A percentile compares a stretch with the other conserved stretches of the same genome.
These are phyloP conservation scores for Tillus elongatus DNA, from an alignment of 2,888 invertebrate genomes.

Conservation along the genomic window DNA sequence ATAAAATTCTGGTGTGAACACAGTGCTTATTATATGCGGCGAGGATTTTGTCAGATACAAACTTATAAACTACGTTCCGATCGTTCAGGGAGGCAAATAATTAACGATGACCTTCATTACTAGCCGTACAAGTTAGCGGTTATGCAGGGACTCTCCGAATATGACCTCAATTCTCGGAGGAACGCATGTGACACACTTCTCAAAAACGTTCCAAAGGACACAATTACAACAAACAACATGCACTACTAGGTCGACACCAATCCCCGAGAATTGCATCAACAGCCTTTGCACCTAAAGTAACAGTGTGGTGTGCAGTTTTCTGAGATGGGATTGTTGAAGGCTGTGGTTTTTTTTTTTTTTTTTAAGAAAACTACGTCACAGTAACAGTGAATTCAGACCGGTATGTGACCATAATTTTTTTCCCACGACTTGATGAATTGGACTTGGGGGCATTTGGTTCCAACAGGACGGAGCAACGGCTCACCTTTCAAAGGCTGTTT, in stretches of 20 bases:
- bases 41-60: too few species aligned
- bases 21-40: too few species aligned
- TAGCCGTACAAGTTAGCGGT: too few species aligned
- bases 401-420: not conserved
- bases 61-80: too few species aligned
- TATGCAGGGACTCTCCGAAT: too few species aligned
- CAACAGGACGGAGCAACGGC: too few species aligned
- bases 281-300: conserved; percentile 2
- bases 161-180: not conserved
- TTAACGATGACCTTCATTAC: not conserved
- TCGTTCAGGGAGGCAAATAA: not conserved
- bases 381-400: conserved; percentile 4
- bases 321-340: too few species aligned
- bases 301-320: conserved; percentile 4
- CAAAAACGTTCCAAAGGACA: not conserved
- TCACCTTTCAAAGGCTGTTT: conserved; percentile 1
- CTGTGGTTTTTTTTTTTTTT: not conserved
- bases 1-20: too few species aligned
- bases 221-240: conserved; percentile 2
- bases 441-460: conserved; percentile 4
- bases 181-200: not conserved
- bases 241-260: conserved; percentile 2
- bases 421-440: conserved; percentile 1
- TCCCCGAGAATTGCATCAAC: conserved; percentile 2
- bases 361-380: not conserved